Evolutionary conservation across 2,113 vertebrate species (phyloP), one percentile per base, ranked within the genome.

Genomic region (Marcusenius ussheri): DNA sequence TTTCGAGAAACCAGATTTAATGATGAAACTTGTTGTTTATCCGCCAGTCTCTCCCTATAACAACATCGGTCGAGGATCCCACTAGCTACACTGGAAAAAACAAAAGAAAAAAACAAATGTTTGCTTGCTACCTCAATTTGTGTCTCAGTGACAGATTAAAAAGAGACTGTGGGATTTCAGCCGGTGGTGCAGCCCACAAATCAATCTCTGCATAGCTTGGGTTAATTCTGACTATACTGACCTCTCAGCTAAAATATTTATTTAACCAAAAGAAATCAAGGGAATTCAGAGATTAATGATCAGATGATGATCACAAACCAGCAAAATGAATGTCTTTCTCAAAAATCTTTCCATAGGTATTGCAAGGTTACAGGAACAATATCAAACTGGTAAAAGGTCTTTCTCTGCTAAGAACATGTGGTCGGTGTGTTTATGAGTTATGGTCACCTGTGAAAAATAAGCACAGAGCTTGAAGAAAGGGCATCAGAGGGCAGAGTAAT

Each of bases 1-100:
- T 89, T n/a, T 8, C 19, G 9, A 89, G 83, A 62, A 90, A 89
- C 88, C 88, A 89, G 84, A 92, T 92, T 89, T 90, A 92, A 89
- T 89, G 77, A 80, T 27, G 58, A 19, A 74, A 87, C 27, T 46
- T 66, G 58, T 90, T 50, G 49, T 88, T 91, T 91, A 86, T 89
- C 88, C 47, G 74, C 84, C 31, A 50, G 6, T 90, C 86, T 89
- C 31, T 53, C 9, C 58, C 88, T 87, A 66, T 58, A 91, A 87
- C 83, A 8, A 24, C 0, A 2, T 47, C 90, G 89, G 89, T 86
- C 87, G 56, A 89, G 74, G 45, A 42, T 66, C 8, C 2, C 17
- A 58, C 90, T 42, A 31, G 45, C 90, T 87, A 58, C 15, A 9
- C 87, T 80, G 19, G 87, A 80, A 17, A 77, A 74, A 35, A 74